These are phyloP conservation scores for Apis cerana DNA, from an alignment of 1,140 invertebrate species.

Conservation along the genomic window DNA sequence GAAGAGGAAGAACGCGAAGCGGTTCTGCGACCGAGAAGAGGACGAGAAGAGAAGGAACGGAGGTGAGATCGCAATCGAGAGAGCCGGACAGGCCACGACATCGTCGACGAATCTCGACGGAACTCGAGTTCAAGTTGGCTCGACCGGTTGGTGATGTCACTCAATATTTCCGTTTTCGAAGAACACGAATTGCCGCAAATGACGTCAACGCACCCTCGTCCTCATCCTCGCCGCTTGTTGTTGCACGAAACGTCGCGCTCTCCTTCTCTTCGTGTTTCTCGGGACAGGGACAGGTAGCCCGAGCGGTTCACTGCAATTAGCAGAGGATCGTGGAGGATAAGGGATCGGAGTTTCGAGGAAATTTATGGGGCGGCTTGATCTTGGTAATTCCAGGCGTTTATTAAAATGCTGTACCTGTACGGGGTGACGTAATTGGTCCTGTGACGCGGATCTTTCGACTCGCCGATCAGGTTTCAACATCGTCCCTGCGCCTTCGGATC, in stretches of 20 bases:
- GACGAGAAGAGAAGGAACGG: conserved; percentile 8
- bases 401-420: neutral
- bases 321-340: neutral
- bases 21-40: neutral
- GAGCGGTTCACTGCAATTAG: conserved; percentile 18
- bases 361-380: neutral
- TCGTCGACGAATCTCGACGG: conserved; percentile 61
- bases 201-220: conserved; percentile 39
- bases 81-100: conserved; percentile 41
- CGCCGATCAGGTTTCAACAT: neutral
- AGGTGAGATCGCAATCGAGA: conserved; percentile 56
- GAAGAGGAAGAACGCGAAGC: conserved; percentile 5
- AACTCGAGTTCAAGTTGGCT: conserved; percentile 14
- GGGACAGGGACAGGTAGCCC: neutral
- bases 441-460: neutral
- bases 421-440: conserved; percentile 22
- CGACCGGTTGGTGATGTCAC: conserved; percentile 73
- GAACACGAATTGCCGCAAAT: conserved; percentile 28
- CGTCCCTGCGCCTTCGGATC: neutral
- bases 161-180: conserved; percentile 68
- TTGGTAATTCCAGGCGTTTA: neutral
- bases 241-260: neutral
- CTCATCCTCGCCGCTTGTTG: neutral
- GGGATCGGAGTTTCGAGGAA: neutral
- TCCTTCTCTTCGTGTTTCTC: neutral